These are phyloP conservation scores for Dromococcyx pavoninus DNA, from an alignment of 2,797 vertebrate species.

Conservation along the genomic window DNA sequence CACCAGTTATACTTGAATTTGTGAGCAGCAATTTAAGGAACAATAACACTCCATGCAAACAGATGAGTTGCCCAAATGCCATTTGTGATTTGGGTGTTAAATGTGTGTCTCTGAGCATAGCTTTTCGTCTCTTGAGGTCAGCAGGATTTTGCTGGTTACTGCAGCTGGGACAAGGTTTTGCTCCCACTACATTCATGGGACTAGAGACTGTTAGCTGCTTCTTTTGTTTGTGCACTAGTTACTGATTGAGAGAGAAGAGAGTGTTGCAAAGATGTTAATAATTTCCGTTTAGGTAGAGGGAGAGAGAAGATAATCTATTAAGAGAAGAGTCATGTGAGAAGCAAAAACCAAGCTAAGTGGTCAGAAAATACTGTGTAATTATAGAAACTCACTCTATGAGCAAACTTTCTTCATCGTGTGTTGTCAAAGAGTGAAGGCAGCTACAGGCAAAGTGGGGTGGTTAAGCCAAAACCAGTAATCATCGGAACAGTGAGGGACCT, in stretches of 20 bases:
- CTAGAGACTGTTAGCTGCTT: neutral
- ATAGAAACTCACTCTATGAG: neutral
- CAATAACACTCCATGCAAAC: accelerated
- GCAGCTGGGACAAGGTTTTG: neutral
- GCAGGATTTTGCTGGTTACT: accelerated
- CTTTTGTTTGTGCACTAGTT: neutral
- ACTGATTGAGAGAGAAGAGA: neutral
- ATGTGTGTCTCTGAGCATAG: neutral
- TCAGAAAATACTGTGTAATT: neutral
- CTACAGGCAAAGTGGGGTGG: neutral
- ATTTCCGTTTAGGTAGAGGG: neutral
- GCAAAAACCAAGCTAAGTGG: neutral
- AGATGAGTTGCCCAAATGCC: neutral
- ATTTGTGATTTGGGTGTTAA: neutral
- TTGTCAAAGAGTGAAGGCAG: neutral
- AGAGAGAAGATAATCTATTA: neutral
- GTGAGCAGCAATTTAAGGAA: neutral
- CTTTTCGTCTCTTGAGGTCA: neutral
- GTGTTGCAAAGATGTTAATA: neutral
- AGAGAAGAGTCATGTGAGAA: neutral
- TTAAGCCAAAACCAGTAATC: neutral
- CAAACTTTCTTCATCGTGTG: neutral
- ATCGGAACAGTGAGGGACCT: neutral
- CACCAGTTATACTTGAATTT: neutral
- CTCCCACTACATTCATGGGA: neutral